A percentile compares a stretch with the other conserved stretches of the same genome.
Conservation (phyloP, 2,797 vertebrate genomes). For the Spea hammondii region DNA sequence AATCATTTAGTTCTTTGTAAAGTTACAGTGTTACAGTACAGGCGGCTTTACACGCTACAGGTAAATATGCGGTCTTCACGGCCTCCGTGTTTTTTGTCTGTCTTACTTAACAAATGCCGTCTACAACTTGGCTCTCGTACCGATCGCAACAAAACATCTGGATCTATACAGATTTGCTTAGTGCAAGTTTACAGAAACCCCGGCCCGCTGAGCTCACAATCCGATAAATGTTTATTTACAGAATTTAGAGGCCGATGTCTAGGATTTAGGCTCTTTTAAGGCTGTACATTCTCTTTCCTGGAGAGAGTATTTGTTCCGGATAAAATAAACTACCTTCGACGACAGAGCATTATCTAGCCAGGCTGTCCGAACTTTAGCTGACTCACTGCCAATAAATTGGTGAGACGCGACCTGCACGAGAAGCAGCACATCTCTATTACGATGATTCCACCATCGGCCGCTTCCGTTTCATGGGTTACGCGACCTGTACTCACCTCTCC, state of each 20-base stretch:
- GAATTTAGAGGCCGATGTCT: neutral
- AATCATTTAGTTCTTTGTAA: too few relatives aligned
- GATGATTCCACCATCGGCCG: neutral
- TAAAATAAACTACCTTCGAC: neutral
- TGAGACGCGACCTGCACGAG: slow-evolving; percentile 13
- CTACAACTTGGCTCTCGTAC: too few relatives aligned
- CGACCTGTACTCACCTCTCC: slow-evolving; percentile 80
- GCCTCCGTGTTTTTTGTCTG: neutral
- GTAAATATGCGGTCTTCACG: too few relatives aligned
- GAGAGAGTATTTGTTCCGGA: slow-evolving; percentile 27
- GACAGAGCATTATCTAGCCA: slow-evolving; percentile 19
- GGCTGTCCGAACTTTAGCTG: slow-evolving; percentile 16
- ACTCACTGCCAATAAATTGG: slow-evolving; percentile 31
- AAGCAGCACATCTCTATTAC: slow-evolving; percentile 12
- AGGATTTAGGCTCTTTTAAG: neutral
- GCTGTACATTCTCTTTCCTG: slow-evolving; percentile 20
- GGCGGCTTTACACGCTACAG: too few relatives aligned
- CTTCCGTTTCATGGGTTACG: neutral
- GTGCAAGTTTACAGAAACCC: neutral
- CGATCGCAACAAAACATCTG: too few relatives aligned
- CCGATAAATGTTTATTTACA: neutral
- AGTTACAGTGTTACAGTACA: too few relatives aligned
- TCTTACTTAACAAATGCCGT: neutral
- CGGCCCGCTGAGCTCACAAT: neutral
- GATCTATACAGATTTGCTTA: too few relatives aligned